Conservation (phyloP, 2,888 invertebrate species). For the Octonoba sinensis region DNA sequence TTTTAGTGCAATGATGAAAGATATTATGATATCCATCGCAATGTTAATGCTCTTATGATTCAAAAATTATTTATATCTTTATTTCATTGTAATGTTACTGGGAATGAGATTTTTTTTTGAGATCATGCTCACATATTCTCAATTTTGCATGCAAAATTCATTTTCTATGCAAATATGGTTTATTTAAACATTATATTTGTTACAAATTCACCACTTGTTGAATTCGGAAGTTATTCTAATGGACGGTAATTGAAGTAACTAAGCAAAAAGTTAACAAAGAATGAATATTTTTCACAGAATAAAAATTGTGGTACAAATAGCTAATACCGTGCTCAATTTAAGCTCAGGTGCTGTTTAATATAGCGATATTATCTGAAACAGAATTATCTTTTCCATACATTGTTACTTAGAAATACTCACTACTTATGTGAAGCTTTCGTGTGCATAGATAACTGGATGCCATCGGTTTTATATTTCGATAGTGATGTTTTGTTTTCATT, state of each 20-base stretch:
- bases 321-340: conserved; percentile 56
- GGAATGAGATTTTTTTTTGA: conserved; percentile 24
- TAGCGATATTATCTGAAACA: conserved; percentile 52
- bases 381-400: conserved; percentile 56
- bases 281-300: conserved; percentile 8
- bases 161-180: no score
- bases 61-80: conserved; percentile 42
- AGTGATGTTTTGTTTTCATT: conserved; percentile 6
- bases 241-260: not conserved
- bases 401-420: conserved; percentile 33
- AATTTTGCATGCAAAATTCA: no score
- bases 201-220: no score
- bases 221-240: no score
- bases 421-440: conserved; percentile 19
- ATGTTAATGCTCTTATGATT: conserved; percentile 41
- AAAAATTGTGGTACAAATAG: conserved; percentile 51
- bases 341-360: conserved; percentile 63
- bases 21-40: conserved; percentile 48
- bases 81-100: conserved; percentile 13
- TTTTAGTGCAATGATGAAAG: conserved; percentile 34
- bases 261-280: conserved; percentile 6
- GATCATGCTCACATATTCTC: not conserved
- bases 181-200: no score
- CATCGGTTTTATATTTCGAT: conserved; percentile 57
- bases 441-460: conserved; percentile 53